Evolutionary conservation across 2,113 vertebrate genomes (phyloP), one percentile per base, ranked within the genome.

Genomic region (Motacilla tschutschensis): DNA sequence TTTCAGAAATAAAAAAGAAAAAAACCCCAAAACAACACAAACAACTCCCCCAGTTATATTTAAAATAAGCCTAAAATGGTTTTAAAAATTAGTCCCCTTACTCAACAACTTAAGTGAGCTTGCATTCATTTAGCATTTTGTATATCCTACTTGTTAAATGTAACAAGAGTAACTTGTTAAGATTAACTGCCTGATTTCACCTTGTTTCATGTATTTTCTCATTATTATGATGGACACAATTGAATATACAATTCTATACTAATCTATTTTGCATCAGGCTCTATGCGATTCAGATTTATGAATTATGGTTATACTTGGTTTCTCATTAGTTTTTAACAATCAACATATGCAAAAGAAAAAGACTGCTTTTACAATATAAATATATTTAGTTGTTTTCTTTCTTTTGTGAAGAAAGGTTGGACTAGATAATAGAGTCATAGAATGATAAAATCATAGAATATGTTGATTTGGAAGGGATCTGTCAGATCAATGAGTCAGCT

Each of bases 301-400:
- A 21, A 79, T 78, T 93, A 75, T 60, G 57, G 38, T 43, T 89
- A 40, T 73, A 76, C 85, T 89, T 85, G 46, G 7, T 78, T 83
- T 94, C 70, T 95, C 21, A 53, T 83, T 94, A 73, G 59, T 65
- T 82, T 93, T 78, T 81, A 57, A 86, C 17, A 95, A 79, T 73
- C 59, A 78, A 88, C 91, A 85, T 60, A 18, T 58, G 8, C 6
- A 79, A 53, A 46, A 60, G n/a, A 36, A 63, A 90, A 73, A 16
- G 12, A 69, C 53, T 87, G 36, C 19, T 92, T 24, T 67, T 57
- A 73, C 5, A 8, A 3, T 51, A 69, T 51, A 43, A 46, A 33
- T 78, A 55, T 72, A 91, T 85, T 80, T 55, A 46, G 10, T 72
- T 41, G 13, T 6, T 86, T 78, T 18, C 25, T 62, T 81, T 59